Evolutionary conservation across 2,888 invertebrate species (phyloP), one percentile per base, ranked within the genome.

Genomic region (Candidula unifasciata): DNA sequence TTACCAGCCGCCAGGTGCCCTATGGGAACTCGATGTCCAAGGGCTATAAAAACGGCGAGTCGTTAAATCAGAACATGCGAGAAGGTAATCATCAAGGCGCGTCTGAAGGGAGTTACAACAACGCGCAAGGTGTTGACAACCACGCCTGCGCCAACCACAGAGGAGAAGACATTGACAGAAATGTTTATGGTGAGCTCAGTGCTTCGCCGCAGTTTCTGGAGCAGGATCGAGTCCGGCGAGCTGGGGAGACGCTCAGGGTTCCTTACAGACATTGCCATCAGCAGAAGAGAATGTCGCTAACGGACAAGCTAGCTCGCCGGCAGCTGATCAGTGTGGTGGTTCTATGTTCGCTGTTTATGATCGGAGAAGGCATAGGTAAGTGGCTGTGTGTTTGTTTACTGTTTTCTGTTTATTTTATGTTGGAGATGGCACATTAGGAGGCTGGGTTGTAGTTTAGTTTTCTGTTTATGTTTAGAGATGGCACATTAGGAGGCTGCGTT

Each of bases 311-410:
- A 69, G 93, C 93, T 5, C 87, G 91, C 57, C 92, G 92, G 83
- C 92, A 93, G 87, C 88, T 93, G 78, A 89, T 92, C 3, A 88
- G 88, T 57, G 92, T 93, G 54, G 90, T 91, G 82, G 84, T 90
- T n/a, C 85, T 93, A 33, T 92, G 93, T 86, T 73, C 89, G 13
- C 44, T 91, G 37, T 94, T 94, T 88, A 93, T 94, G 91, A 89
- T 92, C 57, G 93, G 92, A n/a, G 94, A 94, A 87, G 89, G 92
- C 18, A 87, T 93, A 60, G 94, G 94, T 93, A 89, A 87, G 89
- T 85, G 13, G 44, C 44, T 44, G 44, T 13, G 44, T 44, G 13
- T 44, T n/a, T 44, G 44, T 37, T 18, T 18, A 68, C 24, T 44
- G 18, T 0, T 71, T n/a, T 78, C 18, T 27, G 57, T 64, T n/a